A percentile compares a stretch with the other conserved stretches of the same genome.
Evolutionary conservation across 64 coral and sea anemone genomes (phyloP).

Genomic region (Montipora capricornis): DNA sequence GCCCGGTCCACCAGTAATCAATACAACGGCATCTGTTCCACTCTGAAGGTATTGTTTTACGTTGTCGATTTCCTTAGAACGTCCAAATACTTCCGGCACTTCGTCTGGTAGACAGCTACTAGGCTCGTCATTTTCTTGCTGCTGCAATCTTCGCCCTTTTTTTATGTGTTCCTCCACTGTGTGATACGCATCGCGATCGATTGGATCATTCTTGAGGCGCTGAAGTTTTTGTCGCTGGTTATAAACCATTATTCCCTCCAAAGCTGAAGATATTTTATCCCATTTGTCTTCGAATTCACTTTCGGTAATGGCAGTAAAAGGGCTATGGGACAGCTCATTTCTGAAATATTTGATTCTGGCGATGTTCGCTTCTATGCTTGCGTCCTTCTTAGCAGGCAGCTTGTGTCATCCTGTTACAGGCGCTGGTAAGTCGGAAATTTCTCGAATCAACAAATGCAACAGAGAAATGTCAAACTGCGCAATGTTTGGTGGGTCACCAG

Average conservation of each 20-base stretch:
- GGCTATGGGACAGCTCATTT: constrained; percentile 46
- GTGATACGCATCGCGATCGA: not conserved
- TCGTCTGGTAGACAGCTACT: too few relatives aligned
- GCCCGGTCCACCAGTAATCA: too few relatives aligned
- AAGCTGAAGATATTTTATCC: not conserved
- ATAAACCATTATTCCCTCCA: not conserved
- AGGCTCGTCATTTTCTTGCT: not conserved
- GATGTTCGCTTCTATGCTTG: constrained; percentile 50
- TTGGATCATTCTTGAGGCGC: not conserved
- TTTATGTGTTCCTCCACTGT: not conserved
- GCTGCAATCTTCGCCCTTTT: not conserved
- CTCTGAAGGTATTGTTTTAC: too few relatives aligned
- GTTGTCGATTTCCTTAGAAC: not conserved
- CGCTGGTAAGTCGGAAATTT: not conserved
- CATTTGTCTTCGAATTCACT: constrained; percentile 50
- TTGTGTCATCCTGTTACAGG: constrained; percentile 68
- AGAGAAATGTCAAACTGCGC: too few relatives aligned
- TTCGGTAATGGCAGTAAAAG: not conserved
- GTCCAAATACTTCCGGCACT: not conserved
- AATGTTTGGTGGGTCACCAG: too few relatives aligned
- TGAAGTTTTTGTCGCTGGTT: constrained; percentile 4
- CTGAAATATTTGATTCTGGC: constrained; percentile 55
- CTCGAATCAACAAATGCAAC: constrained; percentile 4
- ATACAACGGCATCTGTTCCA: too few relatives aligned
- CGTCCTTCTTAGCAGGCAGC: constrained; percentile 35